Evolutionary conservation across 2,888 invertebrate species (phyloP).

Genomic region (Platycheirus albimanus): DNA sequence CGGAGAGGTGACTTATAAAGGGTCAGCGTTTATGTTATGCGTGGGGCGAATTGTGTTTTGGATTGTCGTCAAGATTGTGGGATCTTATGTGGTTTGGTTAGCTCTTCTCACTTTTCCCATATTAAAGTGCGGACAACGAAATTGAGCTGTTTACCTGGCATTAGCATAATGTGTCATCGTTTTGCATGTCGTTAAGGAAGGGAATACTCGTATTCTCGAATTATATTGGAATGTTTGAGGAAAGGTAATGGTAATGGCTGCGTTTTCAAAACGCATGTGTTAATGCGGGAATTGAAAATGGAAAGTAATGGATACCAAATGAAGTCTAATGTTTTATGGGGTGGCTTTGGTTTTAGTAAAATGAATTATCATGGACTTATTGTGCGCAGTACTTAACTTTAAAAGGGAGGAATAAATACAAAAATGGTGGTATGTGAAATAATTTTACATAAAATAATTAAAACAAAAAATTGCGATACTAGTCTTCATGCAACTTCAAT

Average conservation of each 20-base stretch:
- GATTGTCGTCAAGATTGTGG: constrained; percentile 33
- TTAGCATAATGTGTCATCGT: constrained; percentile 73
- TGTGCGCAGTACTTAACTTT: too few relatives aligned
- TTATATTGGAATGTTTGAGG: constrained; percentile 3
- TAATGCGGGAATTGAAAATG: constrained; percentile 28
- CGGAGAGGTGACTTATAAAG: constrained; percentile 59
- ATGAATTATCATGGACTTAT: too few relatives aligned
- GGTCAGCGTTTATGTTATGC: constrained; percentile 69
- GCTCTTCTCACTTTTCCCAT: not conserved
- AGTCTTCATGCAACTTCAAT: too few relatives aligned
- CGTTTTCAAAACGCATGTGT: constrained; percentile 46
- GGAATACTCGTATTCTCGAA: too few relatives aligned
- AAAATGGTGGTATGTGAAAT: too few relatives aligned
- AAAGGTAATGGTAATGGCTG: not conserved
- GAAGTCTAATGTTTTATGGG: constrained; percentile 6
- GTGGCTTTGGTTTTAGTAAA: too few relatives aligned
- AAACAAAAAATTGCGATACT: too few relatives aligned
- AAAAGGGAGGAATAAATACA: too few relatives aligned
- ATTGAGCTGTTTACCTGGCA: constrained; percentile 68
- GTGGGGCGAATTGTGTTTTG: constrained; percentile 45
- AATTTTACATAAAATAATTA: too few relatives aligned
- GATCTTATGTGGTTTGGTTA: constrained; percentile 25
- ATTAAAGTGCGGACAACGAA: constrained; percentile 44
- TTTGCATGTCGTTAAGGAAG: constrained; percentile 55
- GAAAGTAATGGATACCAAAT: constrained; percentile 14